Conservation (phyloP, 2,797 vertebrate genomes). For the Aeoliscus strigatus region DNA sequence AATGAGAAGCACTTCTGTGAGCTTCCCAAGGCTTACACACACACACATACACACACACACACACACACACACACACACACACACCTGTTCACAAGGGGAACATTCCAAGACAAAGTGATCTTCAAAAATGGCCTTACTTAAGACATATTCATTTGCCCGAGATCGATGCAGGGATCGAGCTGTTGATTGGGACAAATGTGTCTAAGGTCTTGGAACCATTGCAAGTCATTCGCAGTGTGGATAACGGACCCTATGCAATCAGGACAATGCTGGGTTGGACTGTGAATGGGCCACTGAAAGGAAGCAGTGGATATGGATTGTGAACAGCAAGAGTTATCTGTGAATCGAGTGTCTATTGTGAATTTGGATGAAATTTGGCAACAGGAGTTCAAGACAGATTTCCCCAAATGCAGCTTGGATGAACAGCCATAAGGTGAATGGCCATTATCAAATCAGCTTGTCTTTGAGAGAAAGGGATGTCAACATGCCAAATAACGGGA, state of each 20-base stretch:
- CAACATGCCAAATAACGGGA: conserved; percentile 12
- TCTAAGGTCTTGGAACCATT: conserved; percentile 8
- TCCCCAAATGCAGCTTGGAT: conserved; percentile 8
- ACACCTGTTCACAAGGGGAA: conserved; percentile 8
- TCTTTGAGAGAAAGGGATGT: conserved; percentile 3
- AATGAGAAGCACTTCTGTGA: conserved; percentile 1
- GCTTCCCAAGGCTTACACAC: conserved; percentile 3
- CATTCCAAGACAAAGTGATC: conserved; percentile 1
- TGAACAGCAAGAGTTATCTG: conserved; percentile 1
- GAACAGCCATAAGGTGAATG: conserved; percentile 8
- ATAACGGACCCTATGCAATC: conserved; percentile 13
- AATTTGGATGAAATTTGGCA: conserved; percentile 16
- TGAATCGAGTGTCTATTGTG: conserved; percentile 13
- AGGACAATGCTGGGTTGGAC: conserved; percentile 17
- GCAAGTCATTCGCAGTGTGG: conserved; percentile 8
- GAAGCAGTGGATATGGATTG: neutral
- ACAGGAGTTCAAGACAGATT: conserved; percentile 17
- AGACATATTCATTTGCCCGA: conserved; percentile 4
- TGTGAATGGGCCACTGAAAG: conserved; percentile 13
- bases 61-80: no score
- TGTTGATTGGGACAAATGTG: conserved; percentile 9
- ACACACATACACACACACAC: no score
- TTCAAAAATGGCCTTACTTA: conserved; percentile 3
- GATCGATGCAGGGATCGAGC: conserved; percentile 1
- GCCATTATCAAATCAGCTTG: conserved; percentile 10